Conservation (phyloP, 2,113 vertebrate genomes). For the Hiodon tergisus region DNA sequence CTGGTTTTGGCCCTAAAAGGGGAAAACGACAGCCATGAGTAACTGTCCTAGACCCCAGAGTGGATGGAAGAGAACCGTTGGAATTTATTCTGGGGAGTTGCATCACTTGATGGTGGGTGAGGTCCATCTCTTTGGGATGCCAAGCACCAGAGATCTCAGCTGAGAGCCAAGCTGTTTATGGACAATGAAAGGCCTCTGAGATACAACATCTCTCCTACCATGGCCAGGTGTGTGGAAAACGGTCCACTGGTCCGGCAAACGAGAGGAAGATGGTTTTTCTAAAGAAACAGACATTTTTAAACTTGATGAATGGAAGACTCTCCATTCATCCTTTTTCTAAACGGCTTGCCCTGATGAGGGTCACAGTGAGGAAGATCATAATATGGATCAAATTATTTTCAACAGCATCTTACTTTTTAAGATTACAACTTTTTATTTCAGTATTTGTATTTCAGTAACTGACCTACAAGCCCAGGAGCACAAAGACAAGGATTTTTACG, state of each 20-base stretch:
- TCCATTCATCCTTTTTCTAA: too few species aligned
- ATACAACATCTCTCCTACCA: too few species aligned
- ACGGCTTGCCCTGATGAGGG: too few species aligned
- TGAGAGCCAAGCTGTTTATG: too few species aligned
- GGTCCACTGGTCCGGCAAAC: too few species aligned
- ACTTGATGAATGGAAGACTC: background rate
- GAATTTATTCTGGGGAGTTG: slow-evolving; percentile 71
- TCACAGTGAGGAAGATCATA: background rate
- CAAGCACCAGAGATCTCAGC: slow-evolving; percentile 46
- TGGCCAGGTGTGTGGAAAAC: background rate
- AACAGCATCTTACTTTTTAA: background rate
- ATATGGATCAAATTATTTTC: slow-evolving; percentile 1
- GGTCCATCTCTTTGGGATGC: slow-evolving; percentile 57
- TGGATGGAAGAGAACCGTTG: slow-evolving; percentile 65
- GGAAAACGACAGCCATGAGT: slow-evolving; percentile 61
- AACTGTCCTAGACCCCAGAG: slow-evolving; percentile 59
- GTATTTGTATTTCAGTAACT: too few species aligned
- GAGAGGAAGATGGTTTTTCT: background rate
- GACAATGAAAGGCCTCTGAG: too few species aligned
- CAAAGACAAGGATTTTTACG: background rate
- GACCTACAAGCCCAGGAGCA: background rate
- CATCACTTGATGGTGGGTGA: slow-evolving; percentile 55
- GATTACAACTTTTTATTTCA: too few species aligned
- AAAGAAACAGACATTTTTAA: background rate
- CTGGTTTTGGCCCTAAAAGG: slow-evolving; percentile 65